Base-by-base conservation (phyloP, 1,140 invertebrate genomes). In the Dendroctonus valens region DNA sequence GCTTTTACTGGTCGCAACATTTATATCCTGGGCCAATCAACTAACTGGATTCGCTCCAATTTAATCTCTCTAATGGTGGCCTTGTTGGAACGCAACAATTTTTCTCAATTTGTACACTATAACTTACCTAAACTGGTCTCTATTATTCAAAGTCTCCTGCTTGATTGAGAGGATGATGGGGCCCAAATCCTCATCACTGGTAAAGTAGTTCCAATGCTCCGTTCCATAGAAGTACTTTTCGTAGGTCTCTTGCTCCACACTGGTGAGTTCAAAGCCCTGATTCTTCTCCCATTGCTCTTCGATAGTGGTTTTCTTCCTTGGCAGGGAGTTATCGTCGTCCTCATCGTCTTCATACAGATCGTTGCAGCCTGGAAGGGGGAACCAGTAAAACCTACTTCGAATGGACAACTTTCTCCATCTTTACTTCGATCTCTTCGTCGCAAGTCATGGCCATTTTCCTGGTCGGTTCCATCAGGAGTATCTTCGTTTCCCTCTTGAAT, bases 121-220 rank as follows among this genome's bases (percentile, higher is more conserved):
- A 39, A 7, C 80, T 80, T 76, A 90, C 85, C 91, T 87, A 81
- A 98, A 97, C 77, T 97, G 93, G 80, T 97, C 95, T 68, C 94
- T 84, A 2, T 87, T 87, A 73, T 96, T 94, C 46, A 96, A 85
- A 7, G 89, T 94, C 80, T 99, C 96, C 76, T 97, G 94, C 75
- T 97, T 97, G 67, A 99, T 93, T 58, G 94, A 98, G 52, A 99
- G 84, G 70, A 99, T 94, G 39, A 99, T 91, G 7, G 96, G 96
- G 0, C 97, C 97, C 6, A 98, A 80, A 77, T 94, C 91, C 75
- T 97, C 94, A 76, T 99, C 97, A 74, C 94, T 93, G 7, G 94
- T 96, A 76, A 96, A 97, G 79, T 98, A 98, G 79, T 98, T 98
- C 94, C 96, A 98, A 77, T 99, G 97, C 78, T 99, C 97, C 0